Evolutionary conservation across 2,797 vertebrate species (phyloP).

Genomic region (Micrastur ruficollis): DNA sequence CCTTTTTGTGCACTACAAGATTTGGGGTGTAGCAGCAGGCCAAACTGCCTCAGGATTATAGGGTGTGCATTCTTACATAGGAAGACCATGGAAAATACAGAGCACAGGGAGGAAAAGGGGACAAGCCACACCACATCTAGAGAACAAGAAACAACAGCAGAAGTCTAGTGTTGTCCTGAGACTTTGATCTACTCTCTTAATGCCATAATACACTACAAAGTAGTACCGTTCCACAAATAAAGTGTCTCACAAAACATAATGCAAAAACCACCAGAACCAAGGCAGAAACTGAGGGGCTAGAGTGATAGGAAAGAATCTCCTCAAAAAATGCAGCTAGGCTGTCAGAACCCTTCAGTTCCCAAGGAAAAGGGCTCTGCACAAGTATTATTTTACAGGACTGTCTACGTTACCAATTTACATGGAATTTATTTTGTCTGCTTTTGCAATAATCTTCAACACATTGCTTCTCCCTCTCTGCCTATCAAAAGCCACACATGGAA

Average conservation of each 20-base stretch:
- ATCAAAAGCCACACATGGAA: neutral
- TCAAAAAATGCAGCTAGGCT: neutral
- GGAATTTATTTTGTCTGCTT: neutral
- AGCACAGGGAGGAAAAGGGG: neutral
- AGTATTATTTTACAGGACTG: neutral
- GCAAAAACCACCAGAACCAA: neutral
- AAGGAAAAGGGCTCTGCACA: neutral
- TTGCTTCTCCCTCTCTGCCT: neutral
- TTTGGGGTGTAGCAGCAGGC: neutral
- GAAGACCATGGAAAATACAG: neutral
- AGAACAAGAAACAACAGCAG: neutral
- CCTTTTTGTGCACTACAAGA: neutral
- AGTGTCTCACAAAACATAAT: neutral
- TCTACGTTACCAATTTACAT: neutral
- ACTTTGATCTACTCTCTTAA: neutral
- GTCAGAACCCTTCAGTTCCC: neutral
- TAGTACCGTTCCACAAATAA: neutral
- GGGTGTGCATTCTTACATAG: neutral
- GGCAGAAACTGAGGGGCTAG: neutral
- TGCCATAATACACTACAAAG: neutral
- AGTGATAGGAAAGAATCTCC: neutral
- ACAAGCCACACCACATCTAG: neutral
- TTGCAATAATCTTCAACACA: neutral
- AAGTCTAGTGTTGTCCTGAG: neutral
- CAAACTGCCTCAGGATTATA: neutral